Evolutionary conservation across 2,888 invertebrate genomes (phyloP).

Genomic region (Acanthosepion esculentum): DNA sequence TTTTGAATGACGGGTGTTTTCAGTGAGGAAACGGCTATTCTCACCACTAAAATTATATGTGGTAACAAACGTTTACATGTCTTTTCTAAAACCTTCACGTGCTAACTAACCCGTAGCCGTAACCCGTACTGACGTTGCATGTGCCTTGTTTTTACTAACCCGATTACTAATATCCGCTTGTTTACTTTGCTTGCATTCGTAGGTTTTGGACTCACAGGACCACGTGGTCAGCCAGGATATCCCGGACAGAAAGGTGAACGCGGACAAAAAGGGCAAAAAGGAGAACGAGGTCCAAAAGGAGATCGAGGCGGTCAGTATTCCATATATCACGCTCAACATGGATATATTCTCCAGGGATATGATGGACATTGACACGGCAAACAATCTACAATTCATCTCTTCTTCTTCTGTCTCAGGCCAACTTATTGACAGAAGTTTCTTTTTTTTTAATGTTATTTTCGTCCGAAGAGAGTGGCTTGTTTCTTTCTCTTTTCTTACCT

Average conservation of each 20-base stretch:
- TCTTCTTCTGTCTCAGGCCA: background rate
- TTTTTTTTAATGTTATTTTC: background rate
- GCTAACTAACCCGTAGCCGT: too few relatives aligned
- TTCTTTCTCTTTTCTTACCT: background rate
- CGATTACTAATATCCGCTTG: background rate
- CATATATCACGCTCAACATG: conserved; percentile 38
- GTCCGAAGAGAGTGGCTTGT: background rate
- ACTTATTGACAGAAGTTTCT: background rate
- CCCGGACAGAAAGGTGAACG: conserved; percentile 41
- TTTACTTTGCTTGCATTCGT: background rate
- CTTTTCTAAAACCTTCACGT: too few relatives aligned
- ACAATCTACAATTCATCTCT: background rate
- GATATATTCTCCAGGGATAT: conserved; percentile 43
- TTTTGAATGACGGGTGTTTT: too few relatives aligned
- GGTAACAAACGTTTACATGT: too few relatives aligned
- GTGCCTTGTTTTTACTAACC: background rate
- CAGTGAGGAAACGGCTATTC: too few relatives aligned
- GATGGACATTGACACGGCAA: conserved; percentile 4
- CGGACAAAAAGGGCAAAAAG: conserved; percentile 36
- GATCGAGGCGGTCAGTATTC: conserved; percentile 48
- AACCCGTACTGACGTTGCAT: background rate
- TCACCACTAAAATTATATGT: too few relatives aligned
- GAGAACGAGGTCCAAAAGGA: conserved; percentile 41
- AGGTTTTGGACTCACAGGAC: conserved; percentile 45
- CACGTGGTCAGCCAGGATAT: conserved; percentile 38